Evolutionary conservation across 1,140 invertebrate genomes (phyloP), one percentile per base, ranked within the genome.

Genomic region (Oppia nitens): DNA sequence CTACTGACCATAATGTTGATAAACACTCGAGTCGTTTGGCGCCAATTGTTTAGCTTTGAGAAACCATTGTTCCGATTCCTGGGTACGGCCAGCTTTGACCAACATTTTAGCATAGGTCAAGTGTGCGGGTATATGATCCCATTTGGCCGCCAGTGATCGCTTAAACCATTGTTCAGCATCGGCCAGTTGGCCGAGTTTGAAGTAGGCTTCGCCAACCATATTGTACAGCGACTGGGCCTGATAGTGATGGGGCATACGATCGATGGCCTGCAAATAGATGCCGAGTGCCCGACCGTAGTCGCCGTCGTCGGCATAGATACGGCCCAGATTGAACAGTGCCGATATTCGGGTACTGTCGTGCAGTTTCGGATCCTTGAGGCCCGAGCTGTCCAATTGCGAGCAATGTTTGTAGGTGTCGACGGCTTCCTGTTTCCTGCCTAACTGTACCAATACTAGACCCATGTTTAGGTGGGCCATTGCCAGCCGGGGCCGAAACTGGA

Each of bases 391-490:
- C 29, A 94, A 75, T 29, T 81, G 79, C 6, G 85, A 80, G 63
- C 88, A 92, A 53, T 84, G 78, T 25, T 81, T 74, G 52, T 94
- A 81, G 49, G 87, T 67, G 69, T 83, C 79, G 32, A 83, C 83
- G 12, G 91, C 92, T 68, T 93, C 87, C 51, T 83, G 78, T 62
- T 81, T 80, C 50, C 83, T 76, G 12, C 88, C 89, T 52, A 86
- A 75, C 9, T 84, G 79, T 63, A 85, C 83, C 61, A 92, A 76
- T 24, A 90, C 83, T 61, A 89, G 82, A 1, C 89, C 93, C 65
- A 95, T 77, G 69, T 95, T 96, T 59, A 96, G 80, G 73, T 96
- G 89, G 47, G 92, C 93, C 78, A 94, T 79, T 70, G 91, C 89
- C 73, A 97, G 78, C 61, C 87, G 87, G 53, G 91, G 90, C 71